A percentile compares a stretch with the other conserved stretches of the same genome.
Evolutionary conservation across 2,113 vertebrate genomes (phyloP).

Genomic region (Corythornis vintsioides): DNA sequence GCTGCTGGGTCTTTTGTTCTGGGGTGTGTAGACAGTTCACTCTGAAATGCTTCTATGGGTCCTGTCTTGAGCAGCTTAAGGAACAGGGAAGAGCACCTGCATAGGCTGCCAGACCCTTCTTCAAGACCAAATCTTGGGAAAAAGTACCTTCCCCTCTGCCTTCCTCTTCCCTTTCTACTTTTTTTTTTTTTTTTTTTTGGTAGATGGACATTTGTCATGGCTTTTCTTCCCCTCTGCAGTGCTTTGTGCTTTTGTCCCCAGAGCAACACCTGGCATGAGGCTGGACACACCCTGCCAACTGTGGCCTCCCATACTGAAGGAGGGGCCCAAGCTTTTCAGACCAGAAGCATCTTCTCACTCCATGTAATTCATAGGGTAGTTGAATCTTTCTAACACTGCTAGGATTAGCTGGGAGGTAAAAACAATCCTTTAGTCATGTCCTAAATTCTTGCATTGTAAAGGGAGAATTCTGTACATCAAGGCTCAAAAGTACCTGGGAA

Average conservation of each 20-base stretch:
- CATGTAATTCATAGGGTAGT: background rate
- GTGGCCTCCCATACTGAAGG: background rate
- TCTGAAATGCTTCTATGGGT: slow-evolving; percentile 1
- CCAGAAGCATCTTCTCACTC: background rate
- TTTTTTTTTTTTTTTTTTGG: background rate
- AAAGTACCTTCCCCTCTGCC: background rate
- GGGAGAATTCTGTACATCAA: background rate
- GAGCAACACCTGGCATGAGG: background rate
- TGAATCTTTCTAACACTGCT: background rate
- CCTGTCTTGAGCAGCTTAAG: slow-evolving; percentile 6
- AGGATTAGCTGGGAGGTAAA: background rate
- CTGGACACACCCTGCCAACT: background rate
- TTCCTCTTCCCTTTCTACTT: background rate
- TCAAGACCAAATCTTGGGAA: background rate
- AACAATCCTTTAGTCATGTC: background rate
- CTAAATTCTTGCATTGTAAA: slow-evolving; percentile 34
- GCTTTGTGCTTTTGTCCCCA: background rate
- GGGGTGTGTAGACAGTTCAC: background rate
- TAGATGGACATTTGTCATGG: background rate
- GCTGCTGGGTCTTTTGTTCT: background rate
- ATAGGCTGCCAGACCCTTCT: background rate
- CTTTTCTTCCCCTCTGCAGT: background rate
- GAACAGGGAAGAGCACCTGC: background rate
- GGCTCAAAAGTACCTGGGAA: background rate
- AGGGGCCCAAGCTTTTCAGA: background rate